Evolutionary conservation across 2,888 invertebrate species (phyloP).

Genomic region (Dicyrtoma fusca): DNA sequence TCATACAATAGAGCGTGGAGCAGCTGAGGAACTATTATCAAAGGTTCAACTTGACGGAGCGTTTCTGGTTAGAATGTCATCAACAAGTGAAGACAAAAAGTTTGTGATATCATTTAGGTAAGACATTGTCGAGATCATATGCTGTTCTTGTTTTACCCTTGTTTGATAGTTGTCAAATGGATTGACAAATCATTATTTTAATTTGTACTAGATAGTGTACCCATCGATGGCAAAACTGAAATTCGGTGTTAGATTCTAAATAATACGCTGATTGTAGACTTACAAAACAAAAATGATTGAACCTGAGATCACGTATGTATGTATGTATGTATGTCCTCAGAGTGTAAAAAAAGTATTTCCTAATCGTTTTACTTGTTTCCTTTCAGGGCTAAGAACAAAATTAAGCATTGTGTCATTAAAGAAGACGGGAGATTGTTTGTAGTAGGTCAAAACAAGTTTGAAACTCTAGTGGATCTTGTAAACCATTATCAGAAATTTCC

Average conservation of each 20-base stretch:
- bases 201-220: no score
- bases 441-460: constrained; percentile 90
- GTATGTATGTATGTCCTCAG: neutral
- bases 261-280: no score
- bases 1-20: constrained; percentile 76
- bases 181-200: no score
- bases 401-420: constrained; percentile 95
- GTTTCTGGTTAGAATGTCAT: constrained; percentile 89
- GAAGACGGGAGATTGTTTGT: constrained; percentile 88
- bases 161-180: no score
- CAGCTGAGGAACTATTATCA: constrained; percentile 86
- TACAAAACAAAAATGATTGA: no score
- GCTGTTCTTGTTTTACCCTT: no score
- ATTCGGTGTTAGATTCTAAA: no score
- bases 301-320: no score
- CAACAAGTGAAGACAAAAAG: constrained; percentile 60
- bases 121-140: no score
- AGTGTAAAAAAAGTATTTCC: neutral
- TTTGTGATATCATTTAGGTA: constrained; percentile 77
- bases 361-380: constrained; percentile 40
- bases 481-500: constrained; percentile 88
- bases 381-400: constrained; percentile 83
- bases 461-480: constrained; percentile 92
- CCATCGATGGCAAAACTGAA: no score
- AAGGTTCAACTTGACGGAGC: constrained; percentile 87